phyloP scores from a whole-genome alignment of 2,797 vertebrate genomes.

The Knipowitschia caucasica region DNA sequence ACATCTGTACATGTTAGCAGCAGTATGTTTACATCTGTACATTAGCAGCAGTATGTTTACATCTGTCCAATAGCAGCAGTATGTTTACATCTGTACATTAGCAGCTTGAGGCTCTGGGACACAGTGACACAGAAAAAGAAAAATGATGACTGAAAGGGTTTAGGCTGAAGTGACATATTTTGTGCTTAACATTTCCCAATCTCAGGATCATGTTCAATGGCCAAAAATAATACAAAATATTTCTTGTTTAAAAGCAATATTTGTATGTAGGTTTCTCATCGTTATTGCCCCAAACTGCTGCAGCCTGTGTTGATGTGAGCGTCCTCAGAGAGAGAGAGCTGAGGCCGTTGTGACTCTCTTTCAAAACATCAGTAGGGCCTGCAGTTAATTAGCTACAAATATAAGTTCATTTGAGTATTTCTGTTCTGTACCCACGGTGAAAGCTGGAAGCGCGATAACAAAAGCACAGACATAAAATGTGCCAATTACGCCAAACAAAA shows the following conservation, averaged over 20 bases:
- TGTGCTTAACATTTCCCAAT: too few relatives aligned
- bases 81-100: too few relatives aligned
- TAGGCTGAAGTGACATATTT: too few relatives aligned
- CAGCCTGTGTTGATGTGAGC: slow-evolving; percentile 23
- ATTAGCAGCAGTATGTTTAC: too few relatives aligned
- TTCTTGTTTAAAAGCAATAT: background rate
- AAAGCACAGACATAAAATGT: background rate
- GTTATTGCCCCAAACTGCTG: slow-evolving; percentile 9
- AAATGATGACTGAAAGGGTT: too few relatives aligned
- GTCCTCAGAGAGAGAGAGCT: slow-evolving; percentile 22
- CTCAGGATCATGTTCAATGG: too few relatives aligned
- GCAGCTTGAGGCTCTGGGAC: too few relatives aligned
- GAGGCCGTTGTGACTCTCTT: slow-evolving; percentile 29
- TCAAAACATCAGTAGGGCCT: slow-evolving; percentile 26
- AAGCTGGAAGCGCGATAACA: background rate
- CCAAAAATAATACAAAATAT: background rate
- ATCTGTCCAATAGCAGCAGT: too few relatives aligned
- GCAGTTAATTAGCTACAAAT: slow-evolving; percentile 35
- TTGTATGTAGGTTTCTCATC: background rate
- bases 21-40: too few relatives aligned
- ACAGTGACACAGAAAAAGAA: too few relatives aligned
- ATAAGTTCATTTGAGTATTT: slow-evolving; percentile 8
- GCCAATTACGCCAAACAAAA: slow-evolving; percentile 32
- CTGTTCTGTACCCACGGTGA: background rate
- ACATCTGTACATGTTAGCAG: too few relatives aligned